Percentiles rank a stretch among this genome's conserved stretches.
Evolutionary conservation across 92 coral and sea anemone species (phyloP).

Genomic region (Parazoanthus swiftii): DNA sequence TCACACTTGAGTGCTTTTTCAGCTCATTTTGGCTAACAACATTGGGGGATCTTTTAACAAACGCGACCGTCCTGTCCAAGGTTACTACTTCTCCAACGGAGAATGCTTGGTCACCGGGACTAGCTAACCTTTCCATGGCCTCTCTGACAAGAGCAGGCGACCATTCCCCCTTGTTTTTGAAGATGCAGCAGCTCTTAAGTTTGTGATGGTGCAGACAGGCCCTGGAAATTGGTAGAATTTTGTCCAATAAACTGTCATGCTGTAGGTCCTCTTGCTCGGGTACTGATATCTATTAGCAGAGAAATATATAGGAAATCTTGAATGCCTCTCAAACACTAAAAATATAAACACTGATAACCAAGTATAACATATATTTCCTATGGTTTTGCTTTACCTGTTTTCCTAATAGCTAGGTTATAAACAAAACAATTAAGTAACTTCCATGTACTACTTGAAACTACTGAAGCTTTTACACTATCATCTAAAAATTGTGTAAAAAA

Average conservation of each 20-base stretch:
- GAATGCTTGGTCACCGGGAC: neutral
- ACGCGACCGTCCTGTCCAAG: conserved; percentile 35
- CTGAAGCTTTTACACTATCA: too few relatives aligned
- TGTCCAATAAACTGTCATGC: conserved; percentile 27
- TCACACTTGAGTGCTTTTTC: conserved; percentile 8
- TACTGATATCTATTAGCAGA: neutral
- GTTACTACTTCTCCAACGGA: conserved; percentile 39
- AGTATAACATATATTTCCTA: too few relatives aligned
- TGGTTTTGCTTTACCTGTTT: too few relatives aligned
- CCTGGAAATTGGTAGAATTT: conserved; percentile 33
- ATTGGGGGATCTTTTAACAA: conserved; percentile 34
- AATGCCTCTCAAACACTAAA: too few relatives aligned
- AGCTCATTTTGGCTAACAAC: conserved; percentile 18
- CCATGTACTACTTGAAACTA: too few relatives aligned
- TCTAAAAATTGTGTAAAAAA: too few relatives aligned
- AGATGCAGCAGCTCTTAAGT: conserved; percentile 37
- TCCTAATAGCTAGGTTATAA: too few relatives aligned
- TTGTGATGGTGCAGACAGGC: conserved; percentile 37
- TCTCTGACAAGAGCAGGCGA: conserved; percentile 29
- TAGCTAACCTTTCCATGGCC: conserved; percentile 39
- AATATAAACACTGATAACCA: too few relatives aligned
- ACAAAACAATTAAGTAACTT: too few relatives aligned
- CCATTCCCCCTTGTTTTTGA: conserved; percentile 44
- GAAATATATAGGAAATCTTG: too few relatives aligned
- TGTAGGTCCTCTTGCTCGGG: conserved; percentile 24